Conservation (phyloP, 2,113 vertebrate species). For the Channa maculata region DNA sequence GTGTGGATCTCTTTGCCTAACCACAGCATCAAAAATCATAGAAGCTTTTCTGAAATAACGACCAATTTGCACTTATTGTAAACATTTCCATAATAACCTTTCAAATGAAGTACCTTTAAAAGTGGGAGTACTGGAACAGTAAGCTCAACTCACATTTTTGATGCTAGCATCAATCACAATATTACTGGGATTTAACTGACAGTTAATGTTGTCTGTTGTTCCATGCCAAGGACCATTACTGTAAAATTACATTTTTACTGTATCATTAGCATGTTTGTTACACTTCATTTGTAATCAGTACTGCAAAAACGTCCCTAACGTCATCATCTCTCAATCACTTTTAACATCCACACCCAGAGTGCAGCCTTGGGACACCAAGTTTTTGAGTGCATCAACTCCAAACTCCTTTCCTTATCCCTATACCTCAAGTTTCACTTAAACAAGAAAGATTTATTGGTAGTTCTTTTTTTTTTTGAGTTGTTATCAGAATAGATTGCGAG, state of each 20-base stretch:
- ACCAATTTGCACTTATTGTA: constrained; percentile 88
- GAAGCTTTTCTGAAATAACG: constrained; percentile 68
- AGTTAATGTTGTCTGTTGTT: background rate
- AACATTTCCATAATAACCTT: constrained; percentile 84
- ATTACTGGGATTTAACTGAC: constrained; percentile 4
- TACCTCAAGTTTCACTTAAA: background rate
- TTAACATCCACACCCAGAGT: background rate
- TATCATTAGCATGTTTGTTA: background rate
- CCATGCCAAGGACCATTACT: constrained; percentile 11
- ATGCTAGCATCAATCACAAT: constrained; percentile 13
- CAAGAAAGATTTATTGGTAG: background rate
- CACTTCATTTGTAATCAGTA: background rate
- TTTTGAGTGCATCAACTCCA: background rate
- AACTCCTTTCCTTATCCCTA: background rate
- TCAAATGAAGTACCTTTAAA: constrained; percentile 65
- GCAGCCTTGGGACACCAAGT: background rate
- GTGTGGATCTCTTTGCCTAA: constrained; percentile 14
- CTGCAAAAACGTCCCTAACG: background rate
- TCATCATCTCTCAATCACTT: background rate
- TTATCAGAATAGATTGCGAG: background rate
- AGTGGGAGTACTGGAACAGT: constrained; percentile 57
- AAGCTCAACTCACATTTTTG: constrained; percentile 30
- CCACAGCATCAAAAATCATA: constrained; percentile 49
- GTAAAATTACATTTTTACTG: background rate
- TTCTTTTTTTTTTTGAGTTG: background rate